These are phyloP conservation scores for Rhadinocentrus ornatus DNA, from an alignment of 2,797 vertebrate genomes.

Conservation along the genomic window DNA sequence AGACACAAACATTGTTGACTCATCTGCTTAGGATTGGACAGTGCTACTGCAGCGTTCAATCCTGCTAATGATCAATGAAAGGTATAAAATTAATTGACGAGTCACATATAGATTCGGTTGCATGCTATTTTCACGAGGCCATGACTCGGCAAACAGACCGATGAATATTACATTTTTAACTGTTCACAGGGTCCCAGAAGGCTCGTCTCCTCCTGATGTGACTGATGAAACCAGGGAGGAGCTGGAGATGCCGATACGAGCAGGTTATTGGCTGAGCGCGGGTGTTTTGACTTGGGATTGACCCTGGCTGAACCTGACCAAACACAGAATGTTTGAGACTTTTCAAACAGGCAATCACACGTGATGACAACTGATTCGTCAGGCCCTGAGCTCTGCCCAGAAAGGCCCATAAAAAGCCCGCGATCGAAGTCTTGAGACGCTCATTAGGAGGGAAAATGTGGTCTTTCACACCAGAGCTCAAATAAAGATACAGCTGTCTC, in stretches of 20 bases:
- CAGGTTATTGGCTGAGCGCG: conserved; percentile 31
- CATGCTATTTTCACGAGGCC: not conserved
- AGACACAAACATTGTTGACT: too few species aligned
- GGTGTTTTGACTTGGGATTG: conserved; percentile 43
- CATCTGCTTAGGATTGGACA: not conserved
- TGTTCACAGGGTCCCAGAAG: not conserved
- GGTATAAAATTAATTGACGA: not conserved
- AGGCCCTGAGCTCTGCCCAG: conserved; percentile 55
- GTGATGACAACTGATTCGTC: conserved; percentile 73
- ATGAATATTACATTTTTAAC: not conserved
- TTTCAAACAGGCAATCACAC: conserved; percentile 65
- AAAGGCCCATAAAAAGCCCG: conserved; percentile 58
- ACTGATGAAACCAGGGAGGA: conserved; percentile 3
- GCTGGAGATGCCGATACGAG: conserved; percentile 26
- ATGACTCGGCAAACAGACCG: not conserved
- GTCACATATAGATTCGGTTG: not conserved
- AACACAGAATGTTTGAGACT: conserved; percentile 52
- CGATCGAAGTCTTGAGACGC: conserved; percentile 45
- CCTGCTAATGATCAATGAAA: not conserved
- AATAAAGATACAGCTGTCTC: conserved; percentile 71
- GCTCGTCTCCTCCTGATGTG: not conserved
- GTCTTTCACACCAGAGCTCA: conserved; percentile 43
- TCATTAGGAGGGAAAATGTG: conserved; percentile 68
- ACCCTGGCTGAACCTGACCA: conserved; percentile 55
- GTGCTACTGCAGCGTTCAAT: not conserved